Evolutionary conservation across 2,113 vertebrate species (phyloP).

Genomic region (Bettongia penicillata): DNA sequence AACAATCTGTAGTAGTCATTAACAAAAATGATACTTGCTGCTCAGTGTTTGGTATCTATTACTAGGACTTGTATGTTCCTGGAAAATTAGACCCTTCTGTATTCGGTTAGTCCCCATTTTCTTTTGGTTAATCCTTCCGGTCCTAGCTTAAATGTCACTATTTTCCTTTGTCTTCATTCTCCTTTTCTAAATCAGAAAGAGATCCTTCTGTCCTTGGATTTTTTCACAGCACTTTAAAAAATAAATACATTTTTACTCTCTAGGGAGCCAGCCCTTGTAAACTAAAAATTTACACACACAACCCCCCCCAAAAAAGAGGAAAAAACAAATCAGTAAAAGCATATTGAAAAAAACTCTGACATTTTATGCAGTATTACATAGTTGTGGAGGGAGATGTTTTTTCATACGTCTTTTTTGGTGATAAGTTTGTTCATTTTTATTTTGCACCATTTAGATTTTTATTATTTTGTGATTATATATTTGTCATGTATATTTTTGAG

Average conservation of each 20-base stretch:
- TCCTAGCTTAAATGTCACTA: too few species aligned
- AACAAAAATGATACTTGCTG: background rate
- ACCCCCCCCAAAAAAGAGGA: too few species aligned
- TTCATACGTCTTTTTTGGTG: background rate
- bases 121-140: background rate
- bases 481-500: background rate
- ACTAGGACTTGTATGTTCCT: background rate
- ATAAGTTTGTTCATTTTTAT: background rate
- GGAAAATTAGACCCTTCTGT: background rate
- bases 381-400: background rate
- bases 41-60: background rate
- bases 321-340: background rate
- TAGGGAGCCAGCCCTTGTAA: background rate
- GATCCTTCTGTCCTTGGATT: too few species aligned
- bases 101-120: background rate
- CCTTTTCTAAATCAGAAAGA: too few species aligned
- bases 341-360: background rate
- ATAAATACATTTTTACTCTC: background rate
- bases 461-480: background rate
- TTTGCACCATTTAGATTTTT: background rate
- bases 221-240: background rate
- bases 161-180: too few species aligned
- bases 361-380: background rate
- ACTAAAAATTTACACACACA: too few species aligned
- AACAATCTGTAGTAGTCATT: background rate